These are phyloP conservation scores for Brachionus calyciflorus DNA, from an alignment of 1,140 invertebrate species.

Conservation along the genomic window DNA sequence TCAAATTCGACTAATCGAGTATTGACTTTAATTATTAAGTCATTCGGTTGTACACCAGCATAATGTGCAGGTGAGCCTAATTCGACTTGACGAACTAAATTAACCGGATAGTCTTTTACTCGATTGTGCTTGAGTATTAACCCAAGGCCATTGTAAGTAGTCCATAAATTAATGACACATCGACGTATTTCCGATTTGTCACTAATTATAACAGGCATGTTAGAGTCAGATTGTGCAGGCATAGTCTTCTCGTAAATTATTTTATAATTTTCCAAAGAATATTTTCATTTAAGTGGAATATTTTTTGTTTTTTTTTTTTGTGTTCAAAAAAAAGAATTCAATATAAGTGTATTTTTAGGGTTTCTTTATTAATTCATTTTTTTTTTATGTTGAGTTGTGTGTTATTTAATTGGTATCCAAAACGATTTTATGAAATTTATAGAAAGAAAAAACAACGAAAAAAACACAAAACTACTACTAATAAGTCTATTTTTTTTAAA, in stretches of 20 bases:
- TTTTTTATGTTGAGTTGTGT: neutral
- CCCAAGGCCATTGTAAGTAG: slow-evolving; percentile 33
- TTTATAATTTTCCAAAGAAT: neutral
- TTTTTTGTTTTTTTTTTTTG: neutral
- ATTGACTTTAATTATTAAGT: slow-evolving; percentile 14
- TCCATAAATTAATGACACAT: slow-evolving; percentile 39
- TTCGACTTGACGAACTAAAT: slow-evolving; percentile 17
- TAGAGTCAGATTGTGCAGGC: neutral
- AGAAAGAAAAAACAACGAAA: neutral
- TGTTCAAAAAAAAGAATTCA: neutral
- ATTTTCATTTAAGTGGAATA: neutral
- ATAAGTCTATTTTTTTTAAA: neutral
- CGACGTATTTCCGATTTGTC: slow-evolving; percentile 15
- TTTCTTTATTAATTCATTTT: slow-evolving; percentile 26
- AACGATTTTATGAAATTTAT: slow-evolving; percentile 31
- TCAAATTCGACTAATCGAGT: slow-evolving; percentile 29
- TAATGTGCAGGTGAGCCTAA: slow-evolving; percentile 43
- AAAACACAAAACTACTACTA: neutral
- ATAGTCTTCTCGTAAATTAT: neutral
- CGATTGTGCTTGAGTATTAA: slow-evolving; percentile 16
- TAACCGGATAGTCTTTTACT: neutral
- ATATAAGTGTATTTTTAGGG: neutral
- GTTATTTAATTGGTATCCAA: slow-evolving; percentile 1
- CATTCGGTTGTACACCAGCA: slow-evolving; percentile 33
- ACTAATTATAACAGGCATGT: slow-evolving; percentile 23